Evolutionary conservation across 2,888 invertebrate genomes (phyloP).

Genomic region (Malthinus flaveolus): DNA sequence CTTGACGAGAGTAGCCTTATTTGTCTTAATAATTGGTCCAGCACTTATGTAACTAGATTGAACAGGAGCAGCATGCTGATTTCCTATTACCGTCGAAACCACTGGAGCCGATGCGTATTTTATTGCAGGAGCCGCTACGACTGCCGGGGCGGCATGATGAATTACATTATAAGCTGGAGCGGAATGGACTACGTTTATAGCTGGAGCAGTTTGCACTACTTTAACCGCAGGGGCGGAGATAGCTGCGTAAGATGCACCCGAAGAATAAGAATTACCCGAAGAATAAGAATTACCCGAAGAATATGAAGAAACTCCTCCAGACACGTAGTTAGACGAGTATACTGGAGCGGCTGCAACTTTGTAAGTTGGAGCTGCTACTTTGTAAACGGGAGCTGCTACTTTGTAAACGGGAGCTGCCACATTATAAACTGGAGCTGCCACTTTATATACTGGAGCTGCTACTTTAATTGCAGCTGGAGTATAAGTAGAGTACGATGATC

Average conservation of each 20-base stretch:
- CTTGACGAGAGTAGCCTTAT: slow-evolving; percentile 21
- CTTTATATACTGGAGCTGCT: no score
- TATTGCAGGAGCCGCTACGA: slow-evolving; percentile 39
- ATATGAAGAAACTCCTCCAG: not conserved
- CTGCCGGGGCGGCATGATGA: no score
- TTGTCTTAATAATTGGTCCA: slow-evolving; percentile 21
- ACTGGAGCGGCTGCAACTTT: slow-evolving; percentile 7
- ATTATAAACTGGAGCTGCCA: no score
- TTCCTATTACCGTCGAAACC: slow-evolving; percentile 25
- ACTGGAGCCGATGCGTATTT: slow-evolving; percentile 32
- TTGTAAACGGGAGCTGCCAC: not conserved
- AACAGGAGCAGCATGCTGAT: slow-evolving; percentile 17
- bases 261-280: slow-evolving; percentile 9
- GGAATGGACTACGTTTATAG: slow-evolving; percentile 29
- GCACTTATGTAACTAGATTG: slow-evolving; percentile 18
- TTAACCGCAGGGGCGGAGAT: slow-evolving; percentile 26
- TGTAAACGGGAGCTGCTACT: not conserved
- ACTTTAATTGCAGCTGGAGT: no score
- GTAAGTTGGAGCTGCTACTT: not conserved
- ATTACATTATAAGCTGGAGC: slow-evolving; percentile 32
- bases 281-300: not conserved
- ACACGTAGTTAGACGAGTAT: not conserved
- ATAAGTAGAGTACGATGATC: no score
- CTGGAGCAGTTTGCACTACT: slow-evolving; percentile 31
- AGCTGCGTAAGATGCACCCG: slow-evolving; percentile 6